A percentile compares a stretch with the other conserved stretches of the same genome.
These are phyloP conservation scores for Mythimna pallens DNA, from an alignment of 2,888 invertebrate genomes.

Conservation along the genomic window DNA sequence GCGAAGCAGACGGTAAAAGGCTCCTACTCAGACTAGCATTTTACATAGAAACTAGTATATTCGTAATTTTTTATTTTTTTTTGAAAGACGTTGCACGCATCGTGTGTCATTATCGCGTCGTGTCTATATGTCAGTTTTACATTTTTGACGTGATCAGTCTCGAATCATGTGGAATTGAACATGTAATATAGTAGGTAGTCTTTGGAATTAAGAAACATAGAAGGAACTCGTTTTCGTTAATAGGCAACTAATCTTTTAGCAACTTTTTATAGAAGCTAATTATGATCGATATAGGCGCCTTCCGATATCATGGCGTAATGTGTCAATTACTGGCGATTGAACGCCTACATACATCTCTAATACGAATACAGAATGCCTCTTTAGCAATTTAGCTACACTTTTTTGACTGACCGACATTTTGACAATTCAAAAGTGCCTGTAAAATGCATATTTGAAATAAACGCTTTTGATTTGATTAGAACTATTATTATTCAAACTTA, in stretches of 20 bases:
- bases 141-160: too few species aligned
- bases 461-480: background rate
- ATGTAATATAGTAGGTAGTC: background rate
- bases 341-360: conserved; percentile 42
- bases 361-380: background rate
- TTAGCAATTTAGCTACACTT: background rate
- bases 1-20: background rate
- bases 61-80: too few species aligned
- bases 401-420: too few species aligned
- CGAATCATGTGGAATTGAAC: too few species aligned
- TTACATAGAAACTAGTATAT: too few species aligned
- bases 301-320: conserved; percentile 43
- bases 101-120: too few species aligned
- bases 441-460: too few species aligned
- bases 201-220: background rate
- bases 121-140: too few species aligned
- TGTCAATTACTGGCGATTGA: conserved; percentile 56
- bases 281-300: conserved; percentile 51
- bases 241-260: conserved; percentile 26
- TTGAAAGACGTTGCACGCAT: too few species aligned
- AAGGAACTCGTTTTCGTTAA: conserved; percentile 30
- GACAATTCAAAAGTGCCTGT: too few species aligned
- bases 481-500: background rate
- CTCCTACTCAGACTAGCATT: too few species aligned
- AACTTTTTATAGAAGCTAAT: conserved; percentile 8